Evolutionary conservation across 2,797 vertebrate species (phyloP).

Genomic region (Molossus alvarezi): DNA sequence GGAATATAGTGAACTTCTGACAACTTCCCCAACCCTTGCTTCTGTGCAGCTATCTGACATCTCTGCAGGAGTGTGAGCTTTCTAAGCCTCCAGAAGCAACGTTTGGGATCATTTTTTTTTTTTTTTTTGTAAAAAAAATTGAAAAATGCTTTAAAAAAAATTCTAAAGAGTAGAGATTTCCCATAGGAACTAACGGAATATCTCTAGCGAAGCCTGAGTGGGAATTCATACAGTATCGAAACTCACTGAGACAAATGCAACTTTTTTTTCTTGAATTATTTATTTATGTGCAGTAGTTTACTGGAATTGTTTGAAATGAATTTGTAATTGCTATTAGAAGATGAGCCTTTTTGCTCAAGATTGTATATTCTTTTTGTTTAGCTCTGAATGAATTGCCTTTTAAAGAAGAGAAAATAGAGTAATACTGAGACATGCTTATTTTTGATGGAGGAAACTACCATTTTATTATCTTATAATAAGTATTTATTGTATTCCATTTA

Average conservation of each 20-base stretch:
- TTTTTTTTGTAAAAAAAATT: slow-evolving; percentile 32
- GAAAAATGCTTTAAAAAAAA: background rate
- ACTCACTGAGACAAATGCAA: background rate
- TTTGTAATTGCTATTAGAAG: background rate
- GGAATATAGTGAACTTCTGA: background rate
- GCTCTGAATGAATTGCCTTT: background rate
- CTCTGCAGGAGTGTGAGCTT: background rate
- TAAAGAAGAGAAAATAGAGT: background rate
- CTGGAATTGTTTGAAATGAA: slow-evolving; percentile 13
- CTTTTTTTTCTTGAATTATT: background rate
- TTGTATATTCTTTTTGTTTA: background rate
- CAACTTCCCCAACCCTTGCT: slow-evolving; percentile 19
- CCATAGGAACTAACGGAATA: slow-evolving; percentile 42
- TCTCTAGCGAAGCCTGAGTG: slow-evolving; percentile 46
- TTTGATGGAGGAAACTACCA: background rate
- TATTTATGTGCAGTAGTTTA: background rate
- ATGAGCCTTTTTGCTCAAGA: accelerated
- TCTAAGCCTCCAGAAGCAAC: slow-evolving; percentile 40
- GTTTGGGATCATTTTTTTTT: slow-evolving; percentile 13
- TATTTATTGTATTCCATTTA: background rate
- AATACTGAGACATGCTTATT: background rate
- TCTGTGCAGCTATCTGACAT: background rate
- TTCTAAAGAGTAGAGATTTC: slow-evolving; percentile 69
- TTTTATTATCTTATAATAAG: background rate
- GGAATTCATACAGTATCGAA: slow-evolving; percentile 59